Base-by-base conservation (phyloP, 2,113 vertebrate species). In the Onychostoma macrolepis region DNA sequence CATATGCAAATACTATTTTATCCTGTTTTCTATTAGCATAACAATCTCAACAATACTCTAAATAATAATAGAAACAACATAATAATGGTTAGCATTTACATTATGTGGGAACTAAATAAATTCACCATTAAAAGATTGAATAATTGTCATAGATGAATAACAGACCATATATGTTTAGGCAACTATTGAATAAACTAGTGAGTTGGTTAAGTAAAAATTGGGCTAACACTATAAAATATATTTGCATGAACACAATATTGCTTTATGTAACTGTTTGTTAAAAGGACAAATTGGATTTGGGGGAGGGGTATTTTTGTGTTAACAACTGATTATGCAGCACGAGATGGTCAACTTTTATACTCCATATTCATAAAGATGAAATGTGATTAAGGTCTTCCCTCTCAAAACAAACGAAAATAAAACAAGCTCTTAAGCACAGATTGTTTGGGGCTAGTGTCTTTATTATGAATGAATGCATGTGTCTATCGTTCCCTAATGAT, bases 391-490 rank as follows among this genome's bases (percentile, higher is more conserved):
- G 1, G 8, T 38, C 15, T 4, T 38, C 8, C 21, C 38, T 61
- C 78, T 80, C 6, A 61, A 61, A 80, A 61, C 33, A 43, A 63
- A 45, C 17, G 0, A 58, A 77, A 76, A 48, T 17, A 36, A 56
- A 72, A 12, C 19, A 72, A 12, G 36, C 21, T 74, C 10, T n/a
- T n/a, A 38, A 24, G 9, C 10, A 41, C 36, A n/a, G 9, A 43
- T n/a, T 17, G 6, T 30, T 53, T 53, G 1, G 30, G 7, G 0
- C 12, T 28, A 26, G 24, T 3, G 21, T 26, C 72, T 76, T 45
- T 45, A 58, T 80, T 56, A 56, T 38, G 50, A 80, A 63, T 41
- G 21, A 17, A 79, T 79, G 77, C 30, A 41, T 80, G 53, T 9
- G 78, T n/a, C 78, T 61, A 17, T 80, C 53, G 26, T 41, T 58